phyloP scores from a whole-genome alignment of 2,888 invertebrate species.

The Drosophila greeni region DNA sequence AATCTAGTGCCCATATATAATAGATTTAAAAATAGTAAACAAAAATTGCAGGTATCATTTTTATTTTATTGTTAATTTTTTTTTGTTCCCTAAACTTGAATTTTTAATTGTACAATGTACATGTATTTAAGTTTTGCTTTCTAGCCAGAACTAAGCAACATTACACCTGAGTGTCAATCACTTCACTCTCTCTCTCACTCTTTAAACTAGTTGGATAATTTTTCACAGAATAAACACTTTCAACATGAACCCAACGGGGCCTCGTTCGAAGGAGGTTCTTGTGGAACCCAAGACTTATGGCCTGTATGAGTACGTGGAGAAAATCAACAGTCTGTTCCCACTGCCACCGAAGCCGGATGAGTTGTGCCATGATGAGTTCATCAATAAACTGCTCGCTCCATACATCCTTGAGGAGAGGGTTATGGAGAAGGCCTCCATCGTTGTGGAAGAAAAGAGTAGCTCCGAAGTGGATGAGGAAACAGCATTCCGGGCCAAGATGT shows the following conservation, averaged over 20 bases:
- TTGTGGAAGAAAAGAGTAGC: background rate
- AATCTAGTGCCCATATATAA: background rate
- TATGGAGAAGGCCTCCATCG: background rate
- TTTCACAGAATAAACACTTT: background rate
- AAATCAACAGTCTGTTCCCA: constrained; percentile 15
- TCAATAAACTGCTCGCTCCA: constrained; percentile 5
- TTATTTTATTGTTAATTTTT: too few relatives aligned
- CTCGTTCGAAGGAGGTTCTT: too few relatives aligned
- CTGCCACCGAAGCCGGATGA: constrained; percentile 12
- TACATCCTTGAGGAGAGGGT: constrained; percentile 2
- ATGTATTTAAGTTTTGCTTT: background rate
- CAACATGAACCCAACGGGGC: background rate
- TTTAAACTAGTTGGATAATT: too few relatives aligned
- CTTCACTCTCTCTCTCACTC: background rate
- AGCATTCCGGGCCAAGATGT: constrained; percentile 11
- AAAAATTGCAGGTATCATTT: too few relatives aligned
- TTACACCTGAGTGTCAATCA: background rate
- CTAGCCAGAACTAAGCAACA: background rate
- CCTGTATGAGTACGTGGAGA: background rate
- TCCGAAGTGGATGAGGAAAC: background rate
- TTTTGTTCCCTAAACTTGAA: too few relatives aligned
- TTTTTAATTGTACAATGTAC: too few relatives aligned
- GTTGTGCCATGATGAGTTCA: constrained; percentile 17
- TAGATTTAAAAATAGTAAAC: too few relatives aligned
- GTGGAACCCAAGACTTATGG: background rate